A percentile compares a stretch with the other conserved stretches of the same genome.
Evolutionary conservation across 2,113 vertebrate species (phyloP).

Genomic region (Potamarius usumacintae): DNA sequence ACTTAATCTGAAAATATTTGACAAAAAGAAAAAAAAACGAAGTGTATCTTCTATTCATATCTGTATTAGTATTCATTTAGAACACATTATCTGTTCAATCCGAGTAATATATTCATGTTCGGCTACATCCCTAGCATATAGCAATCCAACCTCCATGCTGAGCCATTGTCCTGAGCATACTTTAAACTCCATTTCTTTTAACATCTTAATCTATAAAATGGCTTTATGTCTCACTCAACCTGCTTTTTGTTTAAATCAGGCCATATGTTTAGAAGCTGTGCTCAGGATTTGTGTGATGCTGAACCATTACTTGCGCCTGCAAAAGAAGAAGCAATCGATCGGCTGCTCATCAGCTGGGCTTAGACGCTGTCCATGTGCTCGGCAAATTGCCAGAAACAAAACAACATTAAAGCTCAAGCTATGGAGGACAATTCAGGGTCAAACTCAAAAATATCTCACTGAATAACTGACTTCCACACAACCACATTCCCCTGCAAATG

Average conservation of each 20-base stretch:
- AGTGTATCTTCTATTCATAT: not conserved
- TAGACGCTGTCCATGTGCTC: constrained; percentile 17
- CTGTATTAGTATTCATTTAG: not conserved
- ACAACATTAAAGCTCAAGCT: not conserved
- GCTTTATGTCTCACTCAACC: constrained; percentile 20
- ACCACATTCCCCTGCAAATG: not conserved
- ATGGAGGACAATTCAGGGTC: not conserved
- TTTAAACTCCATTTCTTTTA: constrained; percentile 17
- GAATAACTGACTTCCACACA: not conserved
- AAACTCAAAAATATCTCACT: not conserved
- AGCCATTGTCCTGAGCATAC: not conserved
- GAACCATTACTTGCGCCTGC: constrained; percentile 34
- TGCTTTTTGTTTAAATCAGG: not conserved
- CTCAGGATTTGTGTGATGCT: constrained; percentile 38
- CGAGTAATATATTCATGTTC: not conserved
- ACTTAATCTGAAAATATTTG: not conserved
- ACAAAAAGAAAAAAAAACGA: not conserved
- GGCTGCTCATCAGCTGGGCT: constrained; percentile 39
- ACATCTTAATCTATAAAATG: constrained; percentile 40
- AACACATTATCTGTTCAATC: not conserved
- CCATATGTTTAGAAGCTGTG: constrained; percentile 23
- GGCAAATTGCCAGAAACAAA: constrained; percentile 36
- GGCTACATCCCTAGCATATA: not conserved
- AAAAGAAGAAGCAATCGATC: constrained; percentile 39
- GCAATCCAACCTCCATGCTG: not conserved